Percentiles rank a stretch among this genome's conserved stretches.
Conservation (phyloP, 64 coral and sea anemone genomes). For the Dendronephthya gigantea region DNA sequence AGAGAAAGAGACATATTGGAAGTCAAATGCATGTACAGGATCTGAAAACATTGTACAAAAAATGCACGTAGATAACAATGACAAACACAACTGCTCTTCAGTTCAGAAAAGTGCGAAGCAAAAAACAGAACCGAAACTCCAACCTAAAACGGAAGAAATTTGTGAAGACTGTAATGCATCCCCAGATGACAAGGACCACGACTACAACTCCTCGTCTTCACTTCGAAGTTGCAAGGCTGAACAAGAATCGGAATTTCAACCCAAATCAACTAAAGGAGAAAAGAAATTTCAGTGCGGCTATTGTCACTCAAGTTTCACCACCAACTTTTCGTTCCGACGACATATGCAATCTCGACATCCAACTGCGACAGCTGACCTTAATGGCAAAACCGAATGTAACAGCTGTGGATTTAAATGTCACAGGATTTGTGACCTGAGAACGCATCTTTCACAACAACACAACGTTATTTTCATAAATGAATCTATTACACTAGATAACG, state of each 20-base stretch:
- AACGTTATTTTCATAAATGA: neutral
- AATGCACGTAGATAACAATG: no score
- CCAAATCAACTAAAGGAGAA: neutral
- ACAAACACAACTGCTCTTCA: no score
- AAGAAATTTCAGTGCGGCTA: constrained; percentile 12
- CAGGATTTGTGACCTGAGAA: constrained; percentile 9
- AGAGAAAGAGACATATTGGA: no score
- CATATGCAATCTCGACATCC: constrained; percentile 26
- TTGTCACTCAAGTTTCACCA: constrained; percentile 11
- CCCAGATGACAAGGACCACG: no score
- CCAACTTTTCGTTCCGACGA: constrained; percentile 6
- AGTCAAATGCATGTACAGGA: no score
- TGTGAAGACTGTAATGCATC: no score
- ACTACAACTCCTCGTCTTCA: no score
- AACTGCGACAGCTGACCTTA: constrained; percentile 2
- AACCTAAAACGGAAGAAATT: no score
- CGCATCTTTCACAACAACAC: neutral
- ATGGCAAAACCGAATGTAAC: constrained; percentile 26
- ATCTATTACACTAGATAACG: neutral
- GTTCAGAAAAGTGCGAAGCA: no score
- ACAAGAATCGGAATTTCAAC: neutral
- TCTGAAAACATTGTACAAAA: no score
- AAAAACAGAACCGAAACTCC: no score
- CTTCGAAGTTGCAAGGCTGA: neutral
- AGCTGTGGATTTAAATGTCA: constrained; percentile 42